Conservation (phyloP, 2,797 vertebrate species). For the Alcedo atthis region DNA sequence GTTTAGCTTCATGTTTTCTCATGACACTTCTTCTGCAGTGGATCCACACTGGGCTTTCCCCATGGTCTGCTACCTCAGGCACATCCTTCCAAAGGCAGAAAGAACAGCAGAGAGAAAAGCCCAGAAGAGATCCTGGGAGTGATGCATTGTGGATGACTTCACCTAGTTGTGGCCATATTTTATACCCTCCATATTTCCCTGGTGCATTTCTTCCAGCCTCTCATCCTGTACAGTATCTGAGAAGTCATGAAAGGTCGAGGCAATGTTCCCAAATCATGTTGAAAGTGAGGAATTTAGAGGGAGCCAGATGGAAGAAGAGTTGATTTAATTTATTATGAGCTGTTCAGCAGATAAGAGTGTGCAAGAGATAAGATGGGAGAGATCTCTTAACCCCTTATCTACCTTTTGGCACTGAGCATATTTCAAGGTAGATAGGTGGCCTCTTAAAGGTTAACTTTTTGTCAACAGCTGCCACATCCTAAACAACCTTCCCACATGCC, state of each 20-base stretch:
- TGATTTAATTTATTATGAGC: constrained; percentile 69
- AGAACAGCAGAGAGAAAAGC: neutral
- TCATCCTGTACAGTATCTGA: constrained; percentile 22
- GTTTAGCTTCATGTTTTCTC: neutral
- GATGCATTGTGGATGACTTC: neutral
- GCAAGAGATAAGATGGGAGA: constrained; percentile 23
- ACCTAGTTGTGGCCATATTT: neutral
- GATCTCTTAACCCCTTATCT: constrained; percentile 68
- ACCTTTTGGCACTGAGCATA: constrained; percentile 42
- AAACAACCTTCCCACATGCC: constrained; percentile 11
- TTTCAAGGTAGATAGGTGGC: constrained; percentile 61
- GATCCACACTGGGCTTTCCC: neutral
- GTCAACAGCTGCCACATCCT: constrained; percentile 45
- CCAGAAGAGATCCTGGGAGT: neutral
- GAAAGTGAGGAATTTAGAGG: constrained; percentile 66
- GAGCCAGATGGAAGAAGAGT: constrained; percentile 61
- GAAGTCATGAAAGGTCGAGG: constrained; percentile 2
- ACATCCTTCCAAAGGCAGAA: neutral
- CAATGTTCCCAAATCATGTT: constrained; percentile 49
- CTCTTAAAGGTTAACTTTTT: constrained; percentile 37
- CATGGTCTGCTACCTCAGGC: neutral
- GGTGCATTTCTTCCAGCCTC: neutral
- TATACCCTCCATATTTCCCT: neutral
- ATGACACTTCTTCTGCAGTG: neutral
- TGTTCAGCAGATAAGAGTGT: constrained; percentile 43